Percentiles rank a stretch among this genome's conserved stretches.
These are phyloP conservation scores for Hypotaenidia philippensis DNA, from an alignment of 2,797 vertebrate genomes.

Conservation along the genomic window DNA sequence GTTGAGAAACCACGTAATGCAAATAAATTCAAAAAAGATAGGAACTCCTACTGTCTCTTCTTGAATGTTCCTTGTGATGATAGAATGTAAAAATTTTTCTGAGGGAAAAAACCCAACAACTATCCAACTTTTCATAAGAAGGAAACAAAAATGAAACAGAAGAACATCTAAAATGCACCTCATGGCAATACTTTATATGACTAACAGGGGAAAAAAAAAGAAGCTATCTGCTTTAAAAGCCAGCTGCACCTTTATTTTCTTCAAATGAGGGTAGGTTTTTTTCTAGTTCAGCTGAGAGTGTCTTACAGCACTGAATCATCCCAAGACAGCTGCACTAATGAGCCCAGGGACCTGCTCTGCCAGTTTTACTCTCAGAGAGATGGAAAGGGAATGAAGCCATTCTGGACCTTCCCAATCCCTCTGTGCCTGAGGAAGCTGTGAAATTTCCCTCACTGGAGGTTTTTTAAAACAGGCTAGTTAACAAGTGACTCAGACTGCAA, in stretches of 20 bases:
- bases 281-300: background rate
- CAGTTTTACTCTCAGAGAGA: background rate
- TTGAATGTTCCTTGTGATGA: background rate
- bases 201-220: background rate
- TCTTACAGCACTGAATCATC: background rate
- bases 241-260: background rate
- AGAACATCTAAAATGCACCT: background rate
- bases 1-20: background rate
- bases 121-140: background rate
- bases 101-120: background rate
- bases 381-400: background rate
- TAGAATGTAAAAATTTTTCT: background rate
- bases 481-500: constrained; percentile 9
- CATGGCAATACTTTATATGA: background rate
- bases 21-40: constrained; percentile 14
- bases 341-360: background rate
- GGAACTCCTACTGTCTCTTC: background rate
- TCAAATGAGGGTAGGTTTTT: background rate
- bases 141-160: background rate
- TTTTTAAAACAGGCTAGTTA: background rate
- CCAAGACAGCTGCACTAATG: background rate
- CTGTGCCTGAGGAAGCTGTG: background rate
- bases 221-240: background rate
- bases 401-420: background rate
- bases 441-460: background rate